Percentiles rank a stretch among this genome's conserved stretches.
Evolutionary conservation across 2,797 vertebrate species (phyloP).

Genomic region (Gadopsis marmoratus): DNA sequence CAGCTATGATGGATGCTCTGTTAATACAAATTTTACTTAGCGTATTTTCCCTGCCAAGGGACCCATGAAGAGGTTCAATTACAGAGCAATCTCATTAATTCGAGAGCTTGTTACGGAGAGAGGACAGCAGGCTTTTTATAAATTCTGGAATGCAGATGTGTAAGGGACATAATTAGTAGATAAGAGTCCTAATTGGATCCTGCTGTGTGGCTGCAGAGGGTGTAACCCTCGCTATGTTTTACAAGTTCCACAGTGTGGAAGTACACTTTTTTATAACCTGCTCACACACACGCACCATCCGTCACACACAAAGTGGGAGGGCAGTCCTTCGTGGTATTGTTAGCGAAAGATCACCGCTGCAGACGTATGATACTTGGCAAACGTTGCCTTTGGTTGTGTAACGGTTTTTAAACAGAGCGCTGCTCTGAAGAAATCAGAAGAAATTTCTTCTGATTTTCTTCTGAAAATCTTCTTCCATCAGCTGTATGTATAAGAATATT

Average conservation of each 20-base stretch:
- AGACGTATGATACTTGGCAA: slow-evolving; percentile 10
- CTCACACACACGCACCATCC: slow-evolving; percentile 70
- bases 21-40: slow-evolving; percentile 94
- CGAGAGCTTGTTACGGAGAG: slow-evolving; percentile 92
- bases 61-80: slow-evolving; percentile 96
- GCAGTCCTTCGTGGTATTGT: slow-evolving; percentile 40
- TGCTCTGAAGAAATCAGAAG: no score
- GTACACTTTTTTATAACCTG: slow-evolving; percentile 77
- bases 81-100: slow-evolving; percentile 97
- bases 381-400: slow-evolving; percentile 7
- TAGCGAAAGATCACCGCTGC: slow-evolving; percentile 33
- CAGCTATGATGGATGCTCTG: slow-evolving; percentile 95
- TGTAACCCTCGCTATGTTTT: slow-evolving; percentile 80
- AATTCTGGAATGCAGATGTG: slow-evolving; percentile 92
- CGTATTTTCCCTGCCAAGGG: slow-evolving; percentile 95
- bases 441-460: no score
- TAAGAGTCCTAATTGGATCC: slow-evolving; percentile 86
- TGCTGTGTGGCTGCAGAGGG: slow-evolving; percentile 83
- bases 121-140: slow-evolving; percentile 86
- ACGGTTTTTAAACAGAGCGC: slow-evolving; percentile 6
- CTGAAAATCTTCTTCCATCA: no score
- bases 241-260: slow-evolving; percentile 80
- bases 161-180: slow-evolving; percentile 91
- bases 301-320: slow-evolving; percentile 62
- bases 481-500: background rate